Conservation (phyloP, 1,140 invertebrate genomes). For the Babylonia areolata region DNA sequence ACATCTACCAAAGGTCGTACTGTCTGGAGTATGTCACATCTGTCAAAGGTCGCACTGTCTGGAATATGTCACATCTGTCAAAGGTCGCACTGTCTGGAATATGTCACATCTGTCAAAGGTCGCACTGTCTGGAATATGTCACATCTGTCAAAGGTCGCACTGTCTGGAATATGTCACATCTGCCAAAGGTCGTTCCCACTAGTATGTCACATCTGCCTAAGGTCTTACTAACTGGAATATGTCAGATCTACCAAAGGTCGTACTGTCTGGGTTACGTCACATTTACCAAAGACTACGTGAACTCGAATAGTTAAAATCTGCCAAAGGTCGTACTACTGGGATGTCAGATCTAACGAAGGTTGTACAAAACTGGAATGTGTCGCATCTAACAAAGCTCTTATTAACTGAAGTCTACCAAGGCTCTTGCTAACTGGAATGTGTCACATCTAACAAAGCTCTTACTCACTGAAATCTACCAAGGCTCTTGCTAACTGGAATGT, state of each 20-base stretch:
- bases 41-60: background rate
- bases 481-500: too few relatives aligned
- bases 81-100: background rate
- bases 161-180: background rate
- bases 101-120: background rate
- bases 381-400: background rate
- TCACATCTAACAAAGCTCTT: too few relatives aligned
- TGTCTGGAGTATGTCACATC: background rate
- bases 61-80: background rate
- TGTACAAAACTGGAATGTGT: background rate
- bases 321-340: too few relatives aligned
- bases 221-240: background rate
- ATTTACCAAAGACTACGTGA: background rate
- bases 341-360: too few relatives aligned
- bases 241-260: background rate
- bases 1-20: background rate
- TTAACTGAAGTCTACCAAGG: too few relatives aligned
- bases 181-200: background rate
- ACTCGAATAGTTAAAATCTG: background rate
- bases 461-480: too few relatives aligned
- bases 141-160: background rate
- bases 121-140: background rate
- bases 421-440: background rate
- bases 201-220: background rate
- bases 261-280: background rate